phyloP scores from a whole-genome alignment of 2,113 vertebrate genomes.

The Dendropsophus ebraccatus region DNA sequence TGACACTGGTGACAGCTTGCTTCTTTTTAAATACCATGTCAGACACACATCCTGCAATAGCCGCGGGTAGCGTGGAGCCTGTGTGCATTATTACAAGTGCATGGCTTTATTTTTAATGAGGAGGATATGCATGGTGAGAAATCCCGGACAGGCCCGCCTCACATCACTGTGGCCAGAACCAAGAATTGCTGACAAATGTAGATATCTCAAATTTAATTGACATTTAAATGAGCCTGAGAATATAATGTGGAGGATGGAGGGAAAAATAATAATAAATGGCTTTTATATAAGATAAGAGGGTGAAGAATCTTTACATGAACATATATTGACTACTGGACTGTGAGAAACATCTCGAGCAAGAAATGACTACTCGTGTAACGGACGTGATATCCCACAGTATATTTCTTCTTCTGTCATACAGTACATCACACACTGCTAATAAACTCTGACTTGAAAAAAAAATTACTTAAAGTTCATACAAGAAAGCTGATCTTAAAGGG shows the following conservation, averaged over 20 bases:
- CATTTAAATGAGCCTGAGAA: constrained; percentile 89
- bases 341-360: constrained; percentile 32
- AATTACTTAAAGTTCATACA: neutral
- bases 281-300: constrained; percentile 21
- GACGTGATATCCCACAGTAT: neutral
- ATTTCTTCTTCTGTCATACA: neutral
- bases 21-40: constrained; percentile 91
- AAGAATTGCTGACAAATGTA: constrained; percentile 99
- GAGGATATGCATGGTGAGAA: constrained; percentile 83
- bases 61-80: constrained; percentile 75
- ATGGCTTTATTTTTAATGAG: constrained; percentile 91
- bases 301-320: neutral
- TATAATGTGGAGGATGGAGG: constrained; percentile 59
- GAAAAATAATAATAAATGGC: constrained; percentile 55
- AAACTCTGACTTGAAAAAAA: neutral
- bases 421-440: neutral
- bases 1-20: constrained; percentile 89
- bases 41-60: constrained; percentile 72
- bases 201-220: constrained; percentile 99
- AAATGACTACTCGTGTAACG: neutral
- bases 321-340: neutral
- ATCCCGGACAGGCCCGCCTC: constrained; percentile 89
- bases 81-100: constrained; percentile 75
- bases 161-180: constrained; percentile 83
- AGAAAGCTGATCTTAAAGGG: neutral